These are phyloP conservation scores for Drosophila novamexicana DNA, from an alignment of 1,140 invertebrate species.

Conservation along the genomic window DNA sequence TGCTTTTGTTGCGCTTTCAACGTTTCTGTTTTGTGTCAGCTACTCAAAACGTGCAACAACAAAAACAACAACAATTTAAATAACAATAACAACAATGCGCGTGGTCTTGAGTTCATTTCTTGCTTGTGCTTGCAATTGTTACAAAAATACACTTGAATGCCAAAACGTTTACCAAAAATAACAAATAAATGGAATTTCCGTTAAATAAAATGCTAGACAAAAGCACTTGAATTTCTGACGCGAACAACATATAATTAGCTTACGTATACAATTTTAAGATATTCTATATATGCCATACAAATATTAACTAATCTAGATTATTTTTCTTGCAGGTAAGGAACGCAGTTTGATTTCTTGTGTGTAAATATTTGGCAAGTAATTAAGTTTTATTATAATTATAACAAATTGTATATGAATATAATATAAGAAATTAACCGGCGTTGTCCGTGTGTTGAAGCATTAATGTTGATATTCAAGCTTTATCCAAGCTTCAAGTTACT, in stretches of 20 bases:
- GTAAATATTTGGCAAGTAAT: neutral
- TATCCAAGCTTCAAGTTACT: no score
- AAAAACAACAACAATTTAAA: conserved; percentile 24
- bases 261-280: no score
- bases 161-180: conserved; percentile 2
- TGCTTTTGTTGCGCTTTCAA: neutral
- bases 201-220: neutral
- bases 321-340: conserved; percentile 11
- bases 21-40: conserved; percentile 61
- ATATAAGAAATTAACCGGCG: no score
- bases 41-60: conserved; percentile 19
- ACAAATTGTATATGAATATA: no score
- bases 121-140: conserved; percentile 24
- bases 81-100: conserved; percentile 14
- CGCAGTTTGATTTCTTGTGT: no score
- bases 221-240: neutral
- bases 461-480: no score
- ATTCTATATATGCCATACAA: no score
- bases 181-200: neutral
- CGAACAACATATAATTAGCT: no score
- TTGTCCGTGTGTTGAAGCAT: no score
- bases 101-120: conserved; percentile 8
- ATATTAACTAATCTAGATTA: neutral
- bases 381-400: no score
- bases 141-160: conserved; percentile 4